phyloP scores from a whole-genome alignment of 1,140 invertebrate species.

The Conus ventricosus region DNA sequence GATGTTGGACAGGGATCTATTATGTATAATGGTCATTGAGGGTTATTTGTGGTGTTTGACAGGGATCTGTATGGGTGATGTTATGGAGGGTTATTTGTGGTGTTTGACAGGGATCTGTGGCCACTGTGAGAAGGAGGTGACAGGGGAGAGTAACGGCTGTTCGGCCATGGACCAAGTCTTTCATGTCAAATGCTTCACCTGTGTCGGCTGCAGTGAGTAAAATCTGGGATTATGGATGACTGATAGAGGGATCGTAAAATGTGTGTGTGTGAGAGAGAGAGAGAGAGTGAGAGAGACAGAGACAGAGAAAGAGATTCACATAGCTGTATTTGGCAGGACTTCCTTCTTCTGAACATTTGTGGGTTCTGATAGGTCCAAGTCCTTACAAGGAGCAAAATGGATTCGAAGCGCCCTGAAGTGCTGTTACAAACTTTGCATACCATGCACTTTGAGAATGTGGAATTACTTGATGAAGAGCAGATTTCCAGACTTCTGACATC shows the following conservation, averaged over 20 bases:
- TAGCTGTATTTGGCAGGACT: neutral
- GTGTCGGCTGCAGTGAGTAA: slow-evolving; percentile 85
- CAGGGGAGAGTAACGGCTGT: slow-evolving; percentile 94
- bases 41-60: no score
- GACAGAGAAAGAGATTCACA: neutral
- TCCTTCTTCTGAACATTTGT: no score
- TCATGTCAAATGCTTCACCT: slow-evolving; percentile 96
- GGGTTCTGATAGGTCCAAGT: no score
- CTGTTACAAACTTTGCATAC: no score
- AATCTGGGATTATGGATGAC: neutral
- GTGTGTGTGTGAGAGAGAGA: neutral
- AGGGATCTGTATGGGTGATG: no score
- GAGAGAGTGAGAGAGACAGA: neutral
- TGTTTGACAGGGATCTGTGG: slow-evolving; percentile 84
- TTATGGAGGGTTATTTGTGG: neutral
- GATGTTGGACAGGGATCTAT: no score
- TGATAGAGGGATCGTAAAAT: neutral
- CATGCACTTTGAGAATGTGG: no score
- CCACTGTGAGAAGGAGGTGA: slow-evolving; percentile 91
- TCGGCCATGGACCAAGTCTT: slow-evolving; percentile 97
- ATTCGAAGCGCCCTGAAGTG: no score
- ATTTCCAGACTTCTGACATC: no score
- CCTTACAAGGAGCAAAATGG: no score
- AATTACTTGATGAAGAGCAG: no score
- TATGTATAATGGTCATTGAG: no score